These are phyloP conservation scores for Episyrphus balteatus DNA, from an alignment of 1,140 invertebrate genomes.

Conservation along the genomic window DNA sequence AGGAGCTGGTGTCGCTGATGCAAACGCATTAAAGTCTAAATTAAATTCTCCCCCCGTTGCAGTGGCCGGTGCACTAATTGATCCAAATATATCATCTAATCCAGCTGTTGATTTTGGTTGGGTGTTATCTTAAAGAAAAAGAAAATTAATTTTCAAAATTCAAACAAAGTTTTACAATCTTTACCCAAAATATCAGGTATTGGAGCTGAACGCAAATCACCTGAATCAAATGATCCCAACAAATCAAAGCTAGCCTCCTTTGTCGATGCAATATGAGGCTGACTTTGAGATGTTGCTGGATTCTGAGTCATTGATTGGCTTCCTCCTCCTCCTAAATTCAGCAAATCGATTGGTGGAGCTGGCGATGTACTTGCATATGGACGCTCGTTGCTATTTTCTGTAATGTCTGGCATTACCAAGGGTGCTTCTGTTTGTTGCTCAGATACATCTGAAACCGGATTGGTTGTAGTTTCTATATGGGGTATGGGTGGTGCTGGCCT, in stretches of 20 bases:
- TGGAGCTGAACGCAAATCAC: conserved; percentile 24
- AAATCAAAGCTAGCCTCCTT: conserved; percentile 48
- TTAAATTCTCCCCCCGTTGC: conserved; percentile 4
- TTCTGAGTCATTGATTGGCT: conserved; percentile 14
- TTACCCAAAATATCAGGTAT: conserved; percentile 25
- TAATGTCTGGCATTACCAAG: conserved; percentile 13
- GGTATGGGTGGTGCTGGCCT: neutral
- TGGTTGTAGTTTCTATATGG: conserved; percentile 8
- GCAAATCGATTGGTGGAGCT: conserved; percentile 37
- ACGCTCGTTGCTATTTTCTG: neutral
- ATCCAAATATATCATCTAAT: conserved; percentile 32
- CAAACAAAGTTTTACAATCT: conserved; percentile 2
- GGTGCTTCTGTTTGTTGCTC: neutral
- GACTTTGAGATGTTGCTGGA: conserved; percentile 11
- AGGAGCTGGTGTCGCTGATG: neutral
- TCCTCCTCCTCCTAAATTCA: conserved; percentile 45
- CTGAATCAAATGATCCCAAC: conserved; percentile 44
- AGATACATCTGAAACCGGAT: conserved; percentile 1
- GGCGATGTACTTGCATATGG: conserved; percentile 6
- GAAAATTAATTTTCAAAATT: neutral
- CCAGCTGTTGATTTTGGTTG: conserved; percentile 22
- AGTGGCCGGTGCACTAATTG: conserved; percentile 11
- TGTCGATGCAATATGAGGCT: conserved; percentile 29
- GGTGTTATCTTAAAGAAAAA: conserved; percentile 8
- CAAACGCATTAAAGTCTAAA: conserved; percentile 11